phyloP scores from a whole-genome alignment of 2,888 invertebrate species.

The Endotricha flammealis region DNA sequence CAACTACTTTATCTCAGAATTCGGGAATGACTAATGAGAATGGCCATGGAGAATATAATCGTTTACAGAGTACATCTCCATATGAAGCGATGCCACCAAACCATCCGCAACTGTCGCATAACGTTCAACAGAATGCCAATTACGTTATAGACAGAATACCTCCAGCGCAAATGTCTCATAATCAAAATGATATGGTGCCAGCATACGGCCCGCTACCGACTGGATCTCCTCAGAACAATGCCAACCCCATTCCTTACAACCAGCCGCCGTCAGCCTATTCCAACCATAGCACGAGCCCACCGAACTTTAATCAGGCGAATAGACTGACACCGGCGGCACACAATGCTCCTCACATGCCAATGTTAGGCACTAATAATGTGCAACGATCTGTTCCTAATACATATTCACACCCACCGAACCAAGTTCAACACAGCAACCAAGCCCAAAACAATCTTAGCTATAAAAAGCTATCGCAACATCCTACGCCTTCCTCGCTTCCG shows the following conservation, averaged over 20 bases:
- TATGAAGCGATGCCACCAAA: conserved; percentile 53
- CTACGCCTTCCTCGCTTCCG: conserved; percentile 33
- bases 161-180: conserved; percentile 38
- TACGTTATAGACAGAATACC: conserved; percentile 52
- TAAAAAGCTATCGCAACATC: conserved; percentile 56
- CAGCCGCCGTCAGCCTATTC: conserved; percentile 57
- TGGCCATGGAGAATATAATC: conserved; percentile 56
- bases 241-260: conserved; percentile 60
- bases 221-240: conserved; percentile 41
- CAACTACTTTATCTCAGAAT: conserved; percentile 71
- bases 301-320: conserved; percentile 62
- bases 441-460: conserved; percentile 60
- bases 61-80: conserved; percentile 56
- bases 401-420: conserved; percentile 57
- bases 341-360: conserved; percentile 44
- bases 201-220: conserved; percentile 59
- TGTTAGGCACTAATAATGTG: conserved; percentile 49
- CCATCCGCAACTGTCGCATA: conserved; percentile 54
- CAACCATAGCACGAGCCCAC: conserved; percentile 57
- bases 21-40: conserved; percentile 52
- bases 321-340: conserved; percentile 60
- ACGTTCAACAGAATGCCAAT: conserved; percentile 50
- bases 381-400: conserved; percentile 57
- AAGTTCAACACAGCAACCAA: conserved; percentile 51
- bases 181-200: conserved; percentile 35